Base-by-base conservation (phyloP, 53 echinoderm and acorn worm species). In the Echinarachnius parma region DNA sequence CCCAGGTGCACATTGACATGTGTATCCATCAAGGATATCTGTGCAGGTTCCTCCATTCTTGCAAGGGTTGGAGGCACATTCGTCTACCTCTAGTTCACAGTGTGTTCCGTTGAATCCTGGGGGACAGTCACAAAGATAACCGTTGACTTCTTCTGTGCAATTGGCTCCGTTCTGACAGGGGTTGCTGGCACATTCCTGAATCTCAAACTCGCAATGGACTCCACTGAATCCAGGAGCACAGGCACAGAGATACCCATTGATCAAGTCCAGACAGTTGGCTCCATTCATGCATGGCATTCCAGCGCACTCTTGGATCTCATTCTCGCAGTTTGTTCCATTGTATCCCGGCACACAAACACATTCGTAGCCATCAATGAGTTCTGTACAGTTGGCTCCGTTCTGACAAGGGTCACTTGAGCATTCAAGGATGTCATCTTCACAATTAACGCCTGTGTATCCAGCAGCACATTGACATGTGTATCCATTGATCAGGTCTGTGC, bases 211-310 rank as follows among this genome's bases (percentile, higher is more conserved):
- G 55, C 92, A 92, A 48, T 61, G 30, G 1, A 58, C 16, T 24
- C 92, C 92, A 7, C 26, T 31, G 34, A 76, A 92, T 4, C 92
- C 92, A 9, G 61, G 54, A 3, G 36, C 27, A 53, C 92, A 92
- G 5, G 22, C 28, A 61, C 89, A 89, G 4, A 21, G 56, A 23
- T 84, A 84, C 2, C 68, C 61, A 48, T 89, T 72, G 20, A 84
- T 60, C n/a, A 54, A 59, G 31, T 89, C 89, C 2, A 72, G 67
- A 42, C 90, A 90, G 39, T 55, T 63, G 4, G 52, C 71, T 9
- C 49, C 31, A 57, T 57, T 57, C 57, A 25, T 5, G n/a, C 57
- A 57, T 4, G 78, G 64, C 18, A 46, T 16, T 32, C 80, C 68
- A 45, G 68, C 32, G 46, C 80, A 80, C 19, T 68, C 68, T 25